These are phyloP conservation scores for Gorsachius goisagi DNA, from an alignment of 2,113 vertebrate genomes.

Conservation along the genomic window DNA sequence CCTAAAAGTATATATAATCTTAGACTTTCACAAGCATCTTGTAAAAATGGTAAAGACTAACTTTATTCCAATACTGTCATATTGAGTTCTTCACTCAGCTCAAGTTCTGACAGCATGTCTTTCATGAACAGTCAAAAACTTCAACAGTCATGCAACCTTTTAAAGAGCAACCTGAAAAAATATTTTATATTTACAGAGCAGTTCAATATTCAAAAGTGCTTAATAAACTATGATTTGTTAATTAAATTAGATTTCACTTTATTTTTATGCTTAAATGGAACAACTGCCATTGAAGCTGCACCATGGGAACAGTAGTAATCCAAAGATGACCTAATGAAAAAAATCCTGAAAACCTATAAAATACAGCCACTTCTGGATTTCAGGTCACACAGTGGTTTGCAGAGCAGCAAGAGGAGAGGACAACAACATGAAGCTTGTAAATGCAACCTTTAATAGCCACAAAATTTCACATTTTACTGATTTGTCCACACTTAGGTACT, in stretches of 20 bases:
- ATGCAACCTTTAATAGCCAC: background rate
- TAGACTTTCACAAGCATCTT: background rate
- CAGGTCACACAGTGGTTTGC: background rate
- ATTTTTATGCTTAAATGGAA: background rate
- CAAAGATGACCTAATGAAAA: background rate
- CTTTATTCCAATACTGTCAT: background rate
- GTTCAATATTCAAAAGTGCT: background rate
- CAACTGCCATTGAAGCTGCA: background rate
- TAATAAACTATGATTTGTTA: background rate
- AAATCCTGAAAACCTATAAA: background rate
- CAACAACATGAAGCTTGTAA: background rate
- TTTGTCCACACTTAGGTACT: background rate
- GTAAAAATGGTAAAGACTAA: background rate
- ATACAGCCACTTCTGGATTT: background rate
- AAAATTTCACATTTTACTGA: background rate
- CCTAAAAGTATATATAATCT: fast-evolving
- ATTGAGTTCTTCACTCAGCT: background rate
- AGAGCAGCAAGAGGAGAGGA: background rate
- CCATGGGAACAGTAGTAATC: background rate
- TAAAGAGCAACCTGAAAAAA: background rate
- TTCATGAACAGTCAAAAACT: background rate
- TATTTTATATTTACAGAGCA: background rate
- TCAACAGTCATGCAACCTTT: background rate
- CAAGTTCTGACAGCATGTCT: background rate
- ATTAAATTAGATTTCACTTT: background rate